Conservation (phyloP, 2,113 vertebrate species). For the Taxidea taxus region DNA sequence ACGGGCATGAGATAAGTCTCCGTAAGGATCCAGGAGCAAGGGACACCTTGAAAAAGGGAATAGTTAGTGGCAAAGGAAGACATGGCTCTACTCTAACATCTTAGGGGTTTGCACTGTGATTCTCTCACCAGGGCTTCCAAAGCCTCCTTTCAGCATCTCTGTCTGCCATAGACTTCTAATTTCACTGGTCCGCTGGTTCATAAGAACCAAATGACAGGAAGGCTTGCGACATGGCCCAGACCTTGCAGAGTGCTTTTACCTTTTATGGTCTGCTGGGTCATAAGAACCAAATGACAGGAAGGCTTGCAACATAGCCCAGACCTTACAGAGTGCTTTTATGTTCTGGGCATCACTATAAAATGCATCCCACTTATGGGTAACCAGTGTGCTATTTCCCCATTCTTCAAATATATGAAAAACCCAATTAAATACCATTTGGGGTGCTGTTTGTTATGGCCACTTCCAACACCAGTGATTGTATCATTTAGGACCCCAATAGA, state of each 20-base stretch:
- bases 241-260: not conserved
- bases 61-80: not conserved
- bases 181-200: not conserved
- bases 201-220: not conserved
- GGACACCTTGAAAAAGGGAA: not conserved
- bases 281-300: not conserved
- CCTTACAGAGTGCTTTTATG: not conserved
- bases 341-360: not conserved
- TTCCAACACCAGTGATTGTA: not conserved
- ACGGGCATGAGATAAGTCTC: not conserved
- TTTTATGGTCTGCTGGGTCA: not conserved
- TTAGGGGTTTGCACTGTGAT: not conserved
- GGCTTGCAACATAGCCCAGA: not conserved
- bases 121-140: not conserved
- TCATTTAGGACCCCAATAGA: not conserved
- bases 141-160: not conserved
- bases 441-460: not conserved
- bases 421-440: not conserved
- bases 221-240: not conserved
- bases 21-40: not conserved
- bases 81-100: not conserved
- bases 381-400: not conserved
- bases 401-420: not conserved
- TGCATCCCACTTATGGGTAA: not conserved
- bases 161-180: not conserved